Conservation (phyloP, 2,113 vertebrate genomes). For the Perognathus longimembris region DNA sequence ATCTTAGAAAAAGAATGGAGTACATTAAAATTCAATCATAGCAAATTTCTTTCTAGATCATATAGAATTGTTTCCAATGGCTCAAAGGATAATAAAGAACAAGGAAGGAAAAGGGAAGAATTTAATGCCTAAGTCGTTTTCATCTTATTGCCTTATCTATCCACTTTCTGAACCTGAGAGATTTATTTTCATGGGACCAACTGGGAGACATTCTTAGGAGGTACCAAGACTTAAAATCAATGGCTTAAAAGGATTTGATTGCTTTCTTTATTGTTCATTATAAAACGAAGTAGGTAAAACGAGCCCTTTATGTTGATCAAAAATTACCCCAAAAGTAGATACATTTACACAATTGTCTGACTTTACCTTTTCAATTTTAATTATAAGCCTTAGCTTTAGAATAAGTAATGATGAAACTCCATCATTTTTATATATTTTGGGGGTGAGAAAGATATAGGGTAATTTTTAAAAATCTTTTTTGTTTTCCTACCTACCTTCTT, state of each 20-base stretch:
- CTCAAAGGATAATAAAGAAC: background rate
- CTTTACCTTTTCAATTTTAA: slow-evolving; percentile 3
- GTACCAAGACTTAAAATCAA: background rate
- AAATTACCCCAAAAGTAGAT: background rate
- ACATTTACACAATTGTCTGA: background rate
- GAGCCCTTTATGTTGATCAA: background rate
- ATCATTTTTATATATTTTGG: background rate
- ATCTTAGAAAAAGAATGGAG: background rate
- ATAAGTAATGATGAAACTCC: background rate
- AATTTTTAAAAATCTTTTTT: slow-evolving; percentile 39
- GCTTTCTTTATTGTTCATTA: background rate
- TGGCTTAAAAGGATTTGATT: slow-evolving; percentile 28
- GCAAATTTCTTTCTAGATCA: background rate
- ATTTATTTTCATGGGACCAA: slow-evolving; percentile 33
- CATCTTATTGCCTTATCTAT: slow-evolving; percentile 12
- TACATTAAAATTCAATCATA: background rate
- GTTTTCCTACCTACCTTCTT: slow-evolving; percentile 45
- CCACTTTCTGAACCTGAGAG: background rate
- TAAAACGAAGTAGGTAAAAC: background rate
- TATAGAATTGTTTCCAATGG: background rate
- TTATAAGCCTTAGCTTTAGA: background rate
- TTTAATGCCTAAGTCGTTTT: background rate
- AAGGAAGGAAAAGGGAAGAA: background rate
- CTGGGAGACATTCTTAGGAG: background rate
- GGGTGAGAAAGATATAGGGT: background rate